Base-by-base conservation (phyloP, 1,140 invertebrate genomes). In the Saccostrea echinata region DNA sequence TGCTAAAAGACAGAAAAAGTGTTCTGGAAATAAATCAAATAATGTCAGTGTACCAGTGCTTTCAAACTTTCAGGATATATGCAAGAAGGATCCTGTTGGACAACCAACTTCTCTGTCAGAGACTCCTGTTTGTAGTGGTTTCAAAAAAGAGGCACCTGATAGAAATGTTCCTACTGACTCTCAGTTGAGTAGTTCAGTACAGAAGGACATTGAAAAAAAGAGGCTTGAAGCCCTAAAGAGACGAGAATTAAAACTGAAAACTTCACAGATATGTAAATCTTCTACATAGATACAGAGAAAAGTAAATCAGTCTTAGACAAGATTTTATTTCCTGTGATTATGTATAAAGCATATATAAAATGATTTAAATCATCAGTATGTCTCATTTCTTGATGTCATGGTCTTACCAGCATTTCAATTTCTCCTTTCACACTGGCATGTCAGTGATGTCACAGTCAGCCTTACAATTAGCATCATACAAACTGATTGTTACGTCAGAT, bases 171-270 rank as follows among this genome's bases (percentile, higher is more conserved):
- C 21, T 0, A 21, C 57, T 18, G 57, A 64, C n/a, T 21, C 57
- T 64, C 21, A 64, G 21, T n/a, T 13, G 68, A 30, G 27, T 30
- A 27, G 27, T 76, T 76, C 68, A 33, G 24, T 76, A 33, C 68
- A 76, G 68, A 33, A 30, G 13, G 68, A 30, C 24, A 76, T 76
- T 76, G 68, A 76, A 76, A 76, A 76, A 33, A 76, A 30, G 27
- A 76, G 68, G 27, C 68, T 76, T 76, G 68, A 76, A 30, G 68
- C 68, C 11, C 30, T 76, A 13, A 76, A 76, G 16, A 76, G 68
- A 18, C 68, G 68, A 16, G 68, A 76, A 33, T 33, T 76, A 13
- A 76, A 76, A 76, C 16, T 76, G 27, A 76, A 33, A 30, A 8
- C 68, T 30, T 76, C 68, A 13, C 68, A 76, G 12, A 30, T 16